phyloP scores from a whole-genome alignment of 2,888 invertebrate genomes.

The Pristionchus arcanus region DNA sequence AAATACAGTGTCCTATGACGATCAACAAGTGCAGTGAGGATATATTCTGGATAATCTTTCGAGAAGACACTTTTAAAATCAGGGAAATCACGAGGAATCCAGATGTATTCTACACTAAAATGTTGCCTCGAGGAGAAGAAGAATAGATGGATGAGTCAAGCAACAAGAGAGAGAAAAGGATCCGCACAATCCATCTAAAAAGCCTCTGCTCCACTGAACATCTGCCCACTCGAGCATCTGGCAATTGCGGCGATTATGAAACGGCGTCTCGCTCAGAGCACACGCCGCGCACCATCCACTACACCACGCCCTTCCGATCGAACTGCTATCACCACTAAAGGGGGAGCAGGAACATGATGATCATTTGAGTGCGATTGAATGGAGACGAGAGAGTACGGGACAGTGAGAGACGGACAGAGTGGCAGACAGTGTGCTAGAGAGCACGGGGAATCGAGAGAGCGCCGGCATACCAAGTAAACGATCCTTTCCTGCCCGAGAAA shows the following conservation, averaged over 20 bases:
- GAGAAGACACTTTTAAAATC: too few relatives aligned
- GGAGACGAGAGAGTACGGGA: not conserved
- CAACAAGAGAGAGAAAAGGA: not conserved
- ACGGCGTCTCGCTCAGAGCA: not conserved
- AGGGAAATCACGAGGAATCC: too few relatives aligned
- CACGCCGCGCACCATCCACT: not conserved
- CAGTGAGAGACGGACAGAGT: conserved; percentile 12
- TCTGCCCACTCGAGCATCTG: conserved; percentile 17
- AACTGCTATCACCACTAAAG: not conserved
- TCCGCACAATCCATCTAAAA: not conserved
- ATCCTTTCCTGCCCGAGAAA: not conserved
- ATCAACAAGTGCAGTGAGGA: not conserved
- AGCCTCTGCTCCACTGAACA: conserved; percentile 16
- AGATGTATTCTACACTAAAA: not conserved
- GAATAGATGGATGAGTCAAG: not conserved
- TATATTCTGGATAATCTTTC: not conserved
- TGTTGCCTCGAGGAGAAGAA: not conserved
- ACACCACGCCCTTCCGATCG: conserved; percentile 16
- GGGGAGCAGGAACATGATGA: conserved; percentile 13
- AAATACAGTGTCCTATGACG: not conserved
- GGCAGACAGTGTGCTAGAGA: not conserved
- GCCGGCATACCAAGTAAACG: not conserved
- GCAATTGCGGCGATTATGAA: conserved; percentile 22
- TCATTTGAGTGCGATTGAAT: not conserved
- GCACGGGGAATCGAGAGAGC: not conserved